Base-by-base conservation (phyloP, 2,113 vertebrate genomes). In the Myrmophylax atrothorax region DNA sequence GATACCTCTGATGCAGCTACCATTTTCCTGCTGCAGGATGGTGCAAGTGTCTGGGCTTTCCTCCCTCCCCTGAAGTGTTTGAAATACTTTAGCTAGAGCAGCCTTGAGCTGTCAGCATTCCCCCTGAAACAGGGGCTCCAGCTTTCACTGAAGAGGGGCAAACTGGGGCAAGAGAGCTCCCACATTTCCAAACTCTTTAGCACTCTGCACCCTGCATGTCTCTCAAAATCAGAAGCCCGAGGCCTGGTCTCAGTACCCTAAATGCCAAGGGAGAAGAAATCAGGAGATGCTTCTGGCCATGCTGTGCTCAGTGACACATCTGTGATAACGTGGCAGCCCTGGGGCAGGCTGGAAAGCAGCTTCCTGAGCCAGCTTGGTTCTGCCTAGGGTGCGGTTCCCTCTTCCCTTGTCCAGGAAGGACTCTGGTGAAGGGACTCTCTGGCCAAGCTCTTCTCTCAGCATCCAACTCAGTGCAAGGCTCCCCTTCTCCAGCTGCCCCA, bases 391-490 rank as follows among this genome's bases (percentile, higher is more conserved):
- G 23, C 2, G 0, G 7, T 26, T 67, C 10, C 23, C 14, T 49
- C 24, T 88, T 63, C 38, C 29, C 28, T 28, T 12, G 12, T 3
- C 13, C 18, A 79, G 50, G 18, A 19, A 72, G 56, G 62, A 75
- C 19, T 25, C 31, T 6, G 5, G 15, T 8, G 3, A 80, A 72
- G 35, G 33, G 20, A 52, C 6, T 9, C 12, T 46, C 53, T 1
- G 3, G 33, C 49, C 3, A 3, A 69, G 44, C 23, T 80, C 25
- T 20, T 68, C 28, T 79, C 35, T 17, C 10, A 25, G 26, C 1
- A 2, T 11, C 14, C 4, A 2, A 12, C 18, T 79, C 1, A 0
- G 35, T 0, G 9, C 9, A 28, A 11, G 20, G 26, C 14, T 69
- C 29, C n/a, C 19, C 37, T 66, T 89, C 53, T 47, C 44, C 35